A percentile compares a stretch with the other conserved stretches of the same genome.
These are phyloP conservation scores for Chascanopsetta lugubris DNA, from an alignment of 2,113 vertebrate species.

Conservation along the genomic window DNA sequence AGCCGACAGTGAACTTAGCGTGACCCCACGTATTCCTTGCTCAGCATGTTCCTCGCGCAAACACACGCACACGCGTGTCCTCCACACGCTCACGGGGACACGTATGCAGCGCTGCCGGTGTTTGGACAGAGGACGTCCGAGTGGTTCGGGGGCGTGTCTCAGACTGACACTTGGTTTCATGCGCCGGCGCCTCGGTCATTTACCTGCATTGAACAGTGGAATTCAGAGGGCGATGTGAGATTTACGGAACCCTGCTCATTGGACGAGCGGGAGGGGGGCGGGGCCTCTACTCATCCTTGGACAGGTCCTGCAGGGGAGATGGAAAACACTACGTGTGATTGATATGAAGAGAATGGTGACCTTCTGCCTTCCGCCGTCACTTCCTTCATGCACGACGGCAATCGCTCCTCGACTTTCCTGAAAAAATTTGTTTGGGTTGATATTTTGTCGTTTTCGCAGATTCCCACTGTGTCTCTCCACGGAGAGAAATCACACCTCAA, in stretches of 20 bases:
- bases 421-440: slow-evolving; percentile 50
- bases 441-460: slow-evolving; percentile 44
- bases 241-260: slow-evolving; percentile 66
- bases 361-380: slow-evolving; percentile 61
- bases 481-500: slow-evolving; percentile 60
- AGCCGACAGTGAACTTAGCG: slow-evolving; percentile 30
- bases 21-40: slow-evolving; percentile 6
- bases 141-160: slow-evolving; percentile 58
- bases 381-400: slow-evolving; percentile 50
- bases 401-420: slow-evolving; percentile 55
- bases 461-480: slow-evolving; percentile 44
- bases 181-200: slow-evolving; percentile 78
- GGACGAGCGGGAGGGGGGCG: slow-evolving; percentile 39
- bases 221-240: slow-evolving; percentile 79
- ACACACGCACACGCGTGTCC: background rate
- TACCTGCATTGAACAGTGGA: slow-evolving; percentile 73
- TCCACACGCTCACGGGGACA: background rate
- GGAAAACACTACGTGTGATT: slow-evolving; percentile 66
- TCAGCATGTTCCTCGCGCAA: slow-evolving; percentile 4
- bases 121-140: slow-evolving; percentile 62
- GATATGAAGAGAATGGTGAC: slow-evolving; percentile 67
- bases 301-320: slow-evolving; percentile 51
- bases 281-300: slow-evolving; percentile 28
- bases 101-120: slow-evolving; percentile 11
- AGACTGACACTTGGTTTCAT: slow-evolving; percentile 78